Evolutionary conservation across 2,797 vertebrate genomes (phyloP).

Genomic region (Gymnothorax reevesii): DNA sequence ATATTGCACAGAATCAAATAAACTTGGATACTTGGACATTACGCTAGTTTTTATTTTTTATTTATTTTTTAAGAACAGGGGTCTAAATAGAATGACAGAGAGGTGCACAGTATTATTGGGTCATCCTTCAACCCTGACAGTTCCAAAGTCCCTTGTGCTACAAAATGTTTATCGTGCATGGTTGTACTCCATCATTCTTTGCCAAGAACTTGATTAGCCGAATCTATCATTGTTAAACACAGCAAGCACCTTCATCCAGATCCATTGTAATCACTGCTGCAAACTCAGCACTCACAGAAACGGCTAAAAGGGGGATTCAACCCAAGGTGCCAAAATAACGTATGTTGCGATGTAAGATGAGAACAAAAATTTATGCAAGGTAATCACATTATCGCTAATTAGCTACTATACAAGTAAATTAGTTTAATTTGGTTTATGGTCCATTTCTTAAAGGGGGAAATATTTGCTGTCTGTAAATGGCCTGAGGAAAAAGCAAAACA

Average conservation of each 20-base stretch:
- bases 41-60: neutral
- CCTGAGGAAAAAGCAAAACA: neutral
- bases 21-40: neutral
- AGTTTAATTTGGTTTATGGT: neutral
- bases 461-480: neutral
- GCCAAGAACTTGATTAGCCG: conserved; percentile 7
- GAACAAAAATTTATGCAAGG: neutral
- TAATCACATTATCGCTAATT: neutral
- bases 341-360: neutral
- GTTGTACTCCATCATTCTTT: conserved; percentile 8
- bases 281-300: neutral
- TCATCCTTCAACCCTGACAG: conserved; percentile 17
- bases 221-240: conserved; percentile 26
- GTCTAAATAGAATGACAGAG: neutral
- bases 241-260: neutral
- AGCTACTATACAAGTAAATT: neutral
- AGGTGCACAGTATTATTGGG: neutral
- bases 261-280: neutral
- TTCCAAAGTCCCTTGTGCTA: neutral
- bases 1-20: neutral
- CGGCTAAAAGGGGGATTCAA: neutral
- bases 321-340: neutral
- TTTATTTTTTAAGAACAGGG: neutral
- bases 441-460: neutral
- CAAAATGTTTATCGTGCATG: neutral